These are phyloP conservation scores for Ctena decussata DNA, from an alignment of 2,888 invertebrate species.

Conservation along the genomic window DNA sequence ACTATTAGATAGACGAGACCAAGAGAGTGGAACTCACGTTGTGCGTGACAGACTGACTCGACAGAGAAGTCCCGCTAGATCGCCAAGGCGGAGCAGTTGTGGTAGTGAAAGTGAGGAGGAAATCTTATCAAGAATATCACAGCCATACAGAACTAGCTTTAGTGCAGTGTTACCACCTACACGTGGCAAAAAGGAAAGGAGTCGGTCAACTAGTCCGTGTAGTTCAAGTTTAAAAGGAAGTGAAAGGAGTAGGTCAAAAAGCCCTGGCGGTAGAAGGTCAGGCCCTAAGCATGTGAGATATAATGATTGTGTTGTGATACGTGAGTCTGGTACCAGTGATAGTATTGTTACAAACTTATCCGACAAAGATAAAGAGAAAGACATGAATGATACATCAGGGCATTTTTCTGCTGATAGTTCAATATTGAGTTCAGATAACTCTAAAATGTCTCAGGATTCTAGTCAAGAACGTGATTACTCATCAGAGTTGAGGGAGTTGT, in stretches of 20 bases:
- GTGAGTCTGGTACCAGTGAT: slow-evolving; percentile 72
- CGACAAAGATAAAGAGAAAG: slow-evolving; percentile 60
- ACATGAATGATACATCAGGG: slow-evolving; percentile 35
- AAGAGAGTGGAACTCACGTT: slow-evolving; percentile 48
- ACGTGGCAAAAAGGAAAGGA: slow-evolving; percentile 70
- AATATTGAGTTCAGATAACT: slow-evolving; percentile 19
- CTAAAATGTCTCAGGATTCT: slow-evolving; percentile 51
- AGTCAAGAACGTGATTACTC: slow-evolving; percentile 72
- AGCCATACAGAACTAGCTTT: slow-evolving; percentile 84
- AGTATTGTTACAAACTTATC: slow-evolving; percentile 68
- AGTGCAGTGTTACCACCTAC: slow-evolving; percentile 81
- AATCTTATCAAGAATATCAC: slow-evolving; percentile 74
- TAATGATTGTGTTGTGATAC: slow-evolving; percentile 77
- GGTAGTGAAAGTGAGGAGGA: slow-evolving; percentile 60
- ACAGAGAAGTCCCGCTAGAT: slow-evolving; percentile 71
- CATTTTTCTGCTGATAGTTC: slow-evolving; percentile 45
- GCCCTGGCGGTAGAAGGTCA: slow-evolving; percentile 60
- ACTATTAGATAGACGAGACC: slow-evolving; percentile 76
- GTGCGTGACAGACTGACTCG: slow-evolving; percentile 78
- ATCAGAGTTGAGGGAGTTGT: slow-evolving; percentile 74
- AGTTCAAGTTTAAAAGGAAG: slow-evolving; percentile 73
- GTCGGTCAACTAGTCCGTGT: slow-evolving; percentile 77
- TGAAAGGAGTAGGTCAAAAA: slow-evolving; percentile 74
- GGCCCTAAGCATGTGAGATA: slow-evolving; percentile 81
- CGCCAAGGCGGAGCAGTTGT: slow-evolving; percentile 40